Base-by-base conservation (phyloP, 2,888 invertebrate genomes). In the Osmoderma eremita region DNA sequence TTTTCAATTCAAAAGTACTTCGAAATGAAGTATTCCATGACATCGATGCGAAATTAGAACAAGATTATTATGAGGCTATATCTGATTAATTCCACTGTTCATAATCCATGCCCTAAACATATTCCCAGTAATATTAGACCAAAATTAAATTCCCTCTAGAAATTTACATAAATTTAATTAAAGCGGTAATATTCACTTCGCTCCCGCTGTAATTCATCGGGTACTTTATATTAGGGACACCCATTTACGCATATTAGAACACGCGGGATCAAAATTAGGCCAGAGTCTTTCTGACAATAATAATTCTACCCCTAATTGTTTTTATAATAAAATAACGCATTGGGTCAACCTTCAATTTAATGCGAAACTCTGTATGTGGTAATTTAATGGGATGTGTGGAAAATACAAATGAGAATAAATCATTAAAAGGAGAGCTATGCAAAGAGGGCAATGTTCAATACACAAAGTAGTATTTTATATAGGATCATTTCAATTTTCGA, bases 161-260 rank as follows among this genome's bases (percentile, higher is more conserved):
- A 66, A 67, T 67, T 63, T 67, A 67, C 67, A 67, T 67, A 67
- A 67, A 67, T 63, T 67, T 67, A 63, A 67, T 67, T 67, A 67
- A 67, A 48, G 22, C 56, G 54, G 56, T 67, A 67, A 53, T 67
- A 63, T 67, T 63, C 63, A 39, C 45, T 36, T 8, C 38, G 39
- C 30, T 63, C 49, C 38, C 49, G 56, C 13, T 39, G 22, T 56
- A 56, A 56, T 56, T 20, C 20, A 56, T 12, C 17, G 30, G 24
- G 48, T 45, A 61, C 45, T 61, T 61, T 61, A 61, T 61, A 45
- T 30, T 45, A 61, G n/a, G 30, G 30, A 20, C 22, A 18, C 45
- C 10, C 18, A 15, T 45, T 42, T 22, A 22, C 45, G 42, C 38
- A 53, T 17, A 53, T 30, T 30, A 8, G 6, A 2, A 38, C 53